Evolutionary conservation across 2,797 vertebrate species (phyloP), one percentile per base, ranked within the genome.

Genomic region (Sebastes cheni): DNA sequence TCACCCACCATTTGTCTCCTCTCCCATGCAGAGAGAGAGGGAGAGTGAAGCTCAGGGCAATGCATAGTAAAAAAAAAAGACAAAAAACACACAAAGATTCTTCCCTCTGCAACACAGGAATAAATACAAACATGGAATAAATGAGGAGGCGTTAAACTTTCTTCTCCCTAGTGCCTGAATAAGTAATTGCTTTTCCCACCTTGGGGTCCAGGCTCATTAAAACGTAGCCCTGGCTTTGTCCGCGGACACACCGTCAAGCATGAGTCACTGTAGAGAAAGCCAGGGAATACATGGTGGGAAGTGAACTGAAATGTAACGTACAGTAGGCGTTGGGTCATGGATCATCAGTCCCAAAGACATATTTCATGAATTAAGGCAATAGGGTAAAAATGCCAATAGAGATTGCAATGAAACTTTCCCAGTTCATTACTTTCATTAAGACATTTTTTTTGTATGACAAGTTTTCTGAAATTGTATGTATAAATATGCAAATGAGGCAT

Each of bases 121-220:
- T 56, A 52, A 75, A 74, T 1, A 77, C 55, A 65, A 67, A 76
- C 34, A 6, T 16, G 23, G 78, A 72, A 60, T 14, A 75, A 72
- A 88, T 22, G 68, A 84, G 76, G 60, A 65, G 74, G 74, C 23
- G 65, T 58, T 55, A 14, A 72, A 67, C 83, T 72, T 34, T 75
- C 65, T 58, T 60, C 65, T 32, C 73, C 64, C 64, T 3, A 7
- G 34, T 8, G 75, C 64, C 76, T 73, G 77, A 84, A 83, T 75
- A 61, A 81, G 61, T 70, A 67, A 69, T 78, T 42, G 79, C 69
- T 82, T 79, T 66, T 2, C 81, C 85, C 86, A 85, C 84, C 80
- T 88, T 56, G 30, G 74, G 75, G 72, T 78, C 69, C 23, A 6
- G 50, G 54, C 84, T 86, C 83, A 80, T 92, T 89, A 86, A 90